Evolutionary conservation across 2,888 invertebrate species (phyloP), one percentile per base, ranked within the genome.

Genomic region (Idaea biselata): DNA sequence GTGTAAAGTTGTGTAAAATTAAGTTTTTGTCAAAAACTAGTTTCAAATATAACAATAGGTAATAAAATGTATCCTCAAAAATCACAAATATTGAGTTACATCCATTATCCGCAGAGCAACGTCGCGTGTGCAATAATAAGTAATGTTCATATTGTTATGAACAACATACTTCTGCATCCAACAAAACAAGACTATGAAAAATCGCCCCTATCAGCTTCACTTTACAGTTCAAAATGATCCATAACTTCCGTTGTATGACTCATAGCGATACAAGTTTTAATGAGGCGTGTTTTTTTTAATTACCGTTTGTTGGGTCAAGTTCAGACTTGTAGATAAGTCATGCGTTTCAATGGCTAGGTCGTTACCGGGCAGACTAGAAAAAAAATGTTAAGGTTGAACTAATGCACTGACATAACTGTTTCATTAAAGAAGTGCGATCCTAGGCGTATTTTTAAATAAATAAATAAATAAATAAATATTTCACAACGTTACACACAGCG

Each of bases 261-360:
- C 63, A 74, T 68, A 68, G 71, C 74, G 72, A 72, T 71, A 73
- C 68, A 69, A 73, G 70, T 68, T 73, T 67, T 71, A 73, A 71
- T 74, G 69, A 69, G 64, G 66, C 63, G 61, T 58, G 68, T 67
- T 65, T 68, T 67, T 70, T 70, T 73, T 73, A 76, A 70, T 68
- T 61, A 58, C 66, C 63, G 70, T 73, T 25, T 76, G 76, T 73
- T 78, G 73, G 82, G 84, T 84, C 83, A 83, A 83, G 83, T 82
- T 80, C 76, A 79, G 73, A 84, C 83, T 67, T 71, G 83, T 68
- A 70, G 69, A 70, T 70, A 71, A 75, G 71, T 73, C 71, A 65
- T 73, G 76, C 80, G 75, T 81, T 70, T 68, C 56, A 17, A 17
- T 60, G 63, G 61, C 65, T 68, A 65, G 65, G 65, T 68, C 65